Conservation (phyloP, 2,888 invertebrate genomes). For the Frankliniella intonsa region DNA sequence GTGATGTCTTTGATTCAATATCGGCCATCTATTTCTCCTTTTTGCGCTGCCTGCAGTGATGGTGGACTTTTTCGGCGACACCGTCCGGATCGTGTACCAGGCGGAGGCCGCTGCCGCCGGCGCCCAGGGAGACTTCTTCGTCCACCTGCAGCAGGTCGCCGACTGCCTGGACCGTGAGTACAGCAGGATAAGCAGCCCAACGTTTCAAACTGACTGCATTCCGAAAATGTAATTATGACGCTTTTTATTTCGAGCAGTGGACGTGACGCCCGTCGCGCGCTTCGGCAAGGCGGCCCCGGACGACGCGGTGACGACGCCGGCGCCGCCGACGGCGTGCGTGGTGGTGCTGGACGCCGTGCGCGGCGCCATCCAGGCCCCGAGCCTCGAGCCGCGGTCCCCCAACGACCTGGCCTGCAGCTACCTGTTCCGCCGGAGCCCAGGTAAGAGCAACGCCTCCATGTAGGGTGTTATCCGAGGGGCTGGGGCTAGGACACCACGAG, state of each 20-base stretch:
- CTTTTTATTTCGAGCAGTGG: not conserved
- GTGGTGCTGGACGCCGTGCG: not conserved
- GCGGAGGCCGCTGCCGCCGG: not conserved
- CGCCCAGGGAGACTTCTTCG: not conserved
- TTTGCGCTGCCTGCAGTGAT: not conserved
- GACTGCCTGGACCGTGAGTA: constrained; percentile 18
- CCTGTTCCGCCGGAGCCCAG: not conserved
- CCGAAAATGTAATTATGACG: too few relatives aligned
- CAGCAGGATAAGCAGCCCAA: not conserved
- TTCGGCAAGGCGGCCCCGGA: not conserved
- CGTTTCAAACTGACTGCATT: too few relatives aligned
- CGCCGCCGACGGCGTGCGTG: not conserved
- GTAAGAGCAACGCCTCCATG: not conserved
- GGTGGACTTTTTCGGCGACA: not conserved
- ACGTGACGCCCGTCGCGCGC: constrained; percentile 9
- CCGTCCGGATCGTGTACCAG: constrained; percentile 1
- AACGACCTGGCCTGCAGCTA: constrained; percentile 3
- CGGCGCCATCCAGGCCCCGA: not conserved
- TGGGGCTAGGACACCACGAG: too few relatives aligned
- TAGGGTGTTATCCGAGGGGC: too few relatives aligned
- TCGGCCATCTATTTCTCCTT: not conserved
- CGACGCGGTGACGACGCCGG: not conserved
- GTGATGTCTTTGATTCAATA: not conserved
- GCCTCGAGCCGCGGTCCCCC: not conserved
- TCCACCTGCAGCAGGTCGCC: not conserved